Conservation (phyloP, 23 tunicate genomes). For the Ascidia mentula region DNA sequence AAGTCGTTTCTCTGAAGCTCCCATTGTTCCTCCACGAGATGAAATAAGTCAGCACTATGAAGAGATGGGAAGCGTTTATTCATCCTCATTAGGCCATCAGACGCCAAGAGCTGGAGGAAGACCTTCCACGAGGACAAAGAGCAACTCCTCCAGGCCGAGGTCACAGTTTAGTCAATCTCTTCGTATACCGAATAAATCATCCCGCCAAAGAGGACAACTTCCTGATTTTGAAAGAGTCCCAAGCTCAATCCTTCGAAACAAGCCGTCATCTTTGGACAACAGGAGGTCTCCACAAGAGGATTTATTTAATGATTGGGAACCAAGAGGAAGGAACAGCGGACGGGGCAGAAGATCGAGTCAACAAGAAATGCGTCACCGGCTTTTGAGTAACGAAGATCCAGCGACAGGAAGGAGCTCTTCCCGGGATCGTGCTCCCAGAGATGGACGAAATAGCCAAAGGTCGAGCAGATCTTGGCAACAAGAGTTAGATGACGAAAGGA, state of each 20-base stretch:
- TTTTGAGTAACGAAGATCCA: not conserved
- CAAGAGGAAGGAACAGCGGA: not conserved
- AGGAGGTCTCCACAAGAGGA: not conserved
- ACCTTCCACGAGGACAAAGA: not conserved
- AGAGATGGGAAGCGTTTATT: constrained; percentile 18
- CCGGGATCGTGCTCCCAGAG: not conserved
- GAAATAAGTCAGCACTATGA: not conserved
- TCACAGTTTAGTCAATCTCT: not conserved
- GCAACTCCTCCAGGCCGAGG: not conserved
- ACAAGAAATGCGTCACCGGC: not conserved
- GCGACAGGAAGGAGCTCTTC: not conserved
- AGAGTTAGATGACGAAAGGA: not conserved
- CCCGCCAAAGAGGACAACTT: not conserved
- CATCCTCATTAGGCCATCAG: not conserved
- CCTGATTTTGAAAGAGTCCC: not conserved
- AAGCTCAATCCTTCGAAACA: constrained; percentile 18
- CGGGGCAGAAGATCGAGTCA: not conserved
- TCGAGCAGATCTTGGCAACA: not conserved
- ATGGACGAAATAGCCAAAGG: not conserved
- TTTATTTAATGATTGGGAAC: not conserved
- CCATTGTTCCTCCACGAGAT: not conserved
- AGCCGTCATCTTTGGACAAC: constrained; percentile 25
- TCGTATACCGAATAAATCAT: not conserved
- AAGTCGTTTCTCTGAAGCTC: not conserved
- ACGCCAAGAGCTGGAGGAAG: not conserved